Percentiles rank a stretch among this genome's conserved stretches.
Conservation (phyloP, 2,113 vertebrate genomes). For the Tonatia bakeri region DNA sequence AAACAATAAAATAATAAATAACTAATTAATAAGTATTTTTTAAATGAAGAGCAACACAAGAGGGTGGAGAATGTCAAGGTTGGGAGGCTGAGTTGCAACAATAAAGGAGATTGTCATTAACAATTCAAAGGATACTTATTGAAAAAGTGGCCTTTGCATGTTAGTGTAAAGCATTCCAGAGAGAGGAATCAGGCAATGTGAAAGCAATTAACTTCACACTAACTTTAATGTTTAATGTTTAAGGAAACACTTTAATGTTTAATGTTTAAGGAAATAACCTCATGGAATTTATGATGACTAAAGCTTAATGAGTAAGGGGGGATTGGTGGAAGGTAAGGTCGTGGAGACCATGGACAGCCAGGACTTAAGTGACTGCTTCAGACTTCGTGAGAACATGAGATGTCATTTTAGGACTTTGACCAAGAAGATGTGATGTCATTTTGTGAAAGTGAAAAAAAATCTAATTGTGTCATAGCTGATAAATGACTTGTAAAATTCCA, state of each 20-base stretch:
- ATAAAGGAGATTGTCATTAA: not conserved
- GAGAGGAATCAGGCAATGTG: not conserved
- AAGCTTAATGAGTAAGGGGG: not conserved
- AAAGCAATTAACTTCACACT: not conserved
- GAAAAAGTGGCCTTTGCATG: not conserved
- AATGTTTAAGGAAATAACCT: not conserved
- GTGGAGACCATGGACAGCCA: not conserved
- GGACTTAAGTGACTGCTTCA: not conserved
- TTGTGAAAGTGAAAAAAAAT: not conserved
- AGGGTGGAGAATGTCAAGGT: rapidly evolving
- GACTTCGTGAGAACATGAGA: not conserved
- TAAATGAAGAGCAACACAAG: not conserved
- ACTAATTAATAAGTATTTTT: not conserved
- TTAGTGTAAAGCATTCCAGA: not conserved
- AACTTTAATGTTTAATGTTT: too few relatives aligned
- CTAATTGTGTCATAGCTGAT: not conserved
- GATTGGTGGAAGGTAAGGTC: not conserved
- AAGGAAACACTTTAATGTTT: not conserved
- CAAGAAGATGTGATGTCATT: not conserved
- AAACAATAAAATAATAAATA: not conserved
- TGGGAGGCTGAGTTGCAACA: not conserved
- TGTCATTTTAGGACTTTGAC: not conserved
- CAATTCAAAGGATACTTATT: not conserved
- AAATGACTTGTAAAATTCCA: not conserved
- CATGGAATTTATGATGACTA: not conserved